Evolutionary conservation across 2,888 invertebrate genomes (phyloP).

Genomic region (Tanytarsus gracilentus): DNA sequence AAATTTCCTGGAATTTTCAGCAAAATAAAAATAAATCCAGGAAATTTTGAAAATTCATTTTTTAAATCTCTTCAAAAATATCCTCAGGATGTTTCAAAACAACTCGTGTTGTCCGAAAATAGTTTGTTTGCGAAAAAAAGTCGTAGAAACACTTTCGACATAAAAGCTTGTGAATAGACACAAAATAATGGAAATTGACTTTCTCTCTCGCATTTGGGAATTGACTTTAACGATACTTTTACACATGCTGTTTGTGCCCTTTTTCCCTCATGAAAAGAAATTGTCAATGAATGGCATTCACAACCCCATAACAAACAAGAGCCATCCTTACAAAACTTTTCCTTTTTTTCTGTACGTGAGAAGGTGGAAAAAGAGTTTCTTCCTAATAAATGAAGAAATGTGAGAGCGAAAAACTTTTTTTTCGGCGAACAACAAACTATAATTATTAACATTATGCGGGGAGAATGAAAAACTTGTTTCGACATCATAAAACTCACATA

Average conservation of each 20-base stretch:
- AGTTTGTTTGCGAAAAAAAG: background rate
- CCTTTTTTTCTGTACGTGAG: no score
- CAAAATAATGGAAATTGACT: conserved; percentile 8
- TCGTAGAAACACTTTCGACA: no score
- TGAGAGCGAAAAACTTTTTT: no score
- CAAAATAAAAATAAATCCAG: no score
- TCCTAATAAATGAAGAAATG: no score
- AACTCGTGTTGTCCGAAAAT: no score
- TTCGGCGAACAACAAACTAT: conserved; percentile 14
- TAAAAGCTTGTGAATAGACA: no score
- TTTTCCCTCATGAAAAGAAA: background rate
- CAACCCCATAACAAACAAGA: no score
- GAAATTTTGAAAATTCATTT: no score
- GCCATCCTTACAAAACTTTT: no score
- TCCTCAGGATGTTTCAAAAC: background rate
- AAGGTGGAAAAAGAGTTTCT: no score
- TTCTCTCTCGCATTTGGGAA: background rate
- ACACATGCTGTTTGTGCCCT: background rate
- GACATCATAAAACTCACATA: conserved; percentile 7
- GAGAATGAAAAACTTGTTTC: conserved; percentile 13
- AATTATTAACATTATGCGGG: background rate
- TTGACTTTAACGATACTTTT: conserved; percentile 3
- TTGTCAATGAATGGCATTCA: background rate
- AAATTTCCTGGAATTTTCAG: no score
- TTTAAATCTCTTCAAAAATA: conserved; percentile 1